phyloP scores from a whole-genome alignment of 2,797 vertebrate genomes.

The Mormyrops attenuatus region DNA sequence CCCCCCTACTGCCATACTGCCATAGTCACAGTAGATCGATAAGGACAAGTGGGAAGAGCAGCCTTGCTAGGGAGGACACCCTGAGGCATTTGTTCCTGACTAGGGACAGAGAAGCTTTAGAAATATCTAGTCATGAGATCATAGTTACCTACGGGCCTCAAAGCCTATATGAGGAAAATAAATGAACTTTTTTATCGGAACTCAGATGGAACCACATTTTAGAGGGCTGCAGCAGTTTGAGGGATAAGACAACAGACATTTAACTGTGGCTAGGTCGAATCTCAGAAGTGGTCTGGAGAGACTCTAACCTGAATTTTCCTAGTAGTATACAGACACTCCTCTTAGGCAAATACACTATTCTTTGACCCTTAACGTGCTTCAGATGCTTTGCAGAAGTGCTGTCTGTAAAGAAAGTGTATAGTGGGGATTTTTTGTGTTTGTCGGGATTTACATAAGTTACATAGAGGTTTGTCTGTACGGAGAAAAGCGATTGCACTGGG shows the following conservation, averaged over 20 bases:
- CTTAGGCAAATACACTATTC: neutral
- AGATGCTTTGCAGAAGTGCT: neutral
- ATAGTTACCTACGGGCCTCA: neutral
- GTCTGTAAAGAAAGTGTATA: neutral
- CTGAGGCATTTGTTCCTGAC: neutral
- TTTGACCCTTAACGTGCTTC: neutral
- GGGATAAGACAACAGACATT: neutral
- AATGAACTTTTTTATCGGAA: neutral
- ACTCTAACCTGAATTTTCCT: neutral
- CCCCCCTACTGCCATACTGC: neutral
- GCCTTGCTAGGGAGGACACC: neutral
- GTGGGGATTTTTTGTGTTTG: neutral
- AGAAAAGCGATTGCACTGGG: neutral
- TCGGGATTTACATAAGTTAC: neutral
- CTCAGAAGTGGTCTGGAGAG: neutral
- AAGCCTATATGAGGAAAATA: neutral
- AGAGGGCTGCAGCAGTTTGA: neutral
- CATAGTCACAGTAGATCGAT: neutral
- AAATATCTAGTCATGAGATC: neutral
- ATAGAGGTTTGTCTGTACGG: neutral
- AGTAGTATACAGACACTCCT: neutral
- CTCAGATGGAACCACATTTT: neutral
- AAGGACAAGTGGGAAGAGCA: neutral
- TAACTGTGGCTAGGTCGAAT: neutral
- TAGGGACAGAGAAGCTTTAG: neutral